These are phyloP conservation scores for Platycheirus albimanus DNA, from an alignment of 2,888 invertebrate species.

Conservation along the genomic window DNA sequence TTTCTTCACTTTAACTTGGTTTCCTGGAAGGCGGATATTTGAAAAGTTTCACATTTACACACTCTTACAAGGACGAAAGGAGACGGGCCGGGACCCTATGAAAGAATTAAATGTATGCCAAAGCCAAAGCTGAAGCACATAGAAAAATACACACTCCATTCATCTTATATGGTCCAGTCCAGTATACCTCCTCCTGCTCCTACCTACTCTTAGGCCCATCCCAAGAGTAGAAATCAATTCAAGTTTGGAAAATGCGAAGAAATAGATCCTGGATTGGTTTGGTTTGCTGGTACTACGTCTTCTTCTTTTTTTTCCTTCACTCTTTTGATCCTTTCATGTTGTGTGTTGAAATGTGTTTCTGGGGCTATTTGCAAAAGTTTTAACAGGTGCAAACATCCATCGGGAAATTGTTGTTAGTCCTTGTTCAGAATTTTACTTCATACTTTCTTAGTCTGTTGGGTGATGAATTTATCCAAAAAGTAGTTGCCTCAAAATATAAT, in stretches of 20 bases:
- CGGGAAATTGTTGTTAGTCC: constrained; percentile 42
- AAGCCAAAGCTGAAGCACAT: constrained; percentile 23
- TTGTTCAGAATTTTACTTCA: constrained; percentile 6
- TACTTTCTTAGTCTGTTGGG: too few species aligned
- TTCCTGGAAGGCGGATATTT: constrained; percentile 60
- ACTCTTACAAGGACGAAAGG: not conserved
- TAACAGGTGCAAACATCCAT: constrained; percentile 63
- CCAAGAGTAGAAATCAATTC: constrained; percentile 61
- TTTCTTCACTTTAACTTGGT: not conserved
- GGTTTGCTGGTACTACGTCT: not conserved
- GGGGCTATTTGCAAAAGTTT: constrained; percentile 56
- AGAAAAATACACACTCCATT: constrained; percentile 22
- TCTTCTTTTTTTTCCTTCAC: not conserved
- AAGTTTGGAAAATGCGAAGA: constrained; percentile 54
- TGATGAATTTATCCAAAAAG: constrained; percentile 32
- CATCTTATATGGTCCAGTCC: constrained; percentile 9
- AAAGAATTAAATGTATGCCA: constrained; percentile 10
- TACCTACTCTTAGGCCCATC: not conserved
- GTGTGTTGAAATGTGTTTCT: constrained; percentile 26
- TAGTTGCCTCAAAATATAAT: too few species aligned
- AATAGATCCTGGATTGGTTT: constrained; percentile 19
- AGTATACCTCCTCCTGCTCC: not conserved
- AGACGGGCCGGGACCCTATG: too few species aligned
- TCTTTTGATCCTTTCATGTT: not conserved
- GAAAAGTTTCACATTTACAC: constrained; percentile 69